Base-by-base conservation (phyloP, 2,888 invertebrate genomes). In the Congeria kusceri region DNA sequence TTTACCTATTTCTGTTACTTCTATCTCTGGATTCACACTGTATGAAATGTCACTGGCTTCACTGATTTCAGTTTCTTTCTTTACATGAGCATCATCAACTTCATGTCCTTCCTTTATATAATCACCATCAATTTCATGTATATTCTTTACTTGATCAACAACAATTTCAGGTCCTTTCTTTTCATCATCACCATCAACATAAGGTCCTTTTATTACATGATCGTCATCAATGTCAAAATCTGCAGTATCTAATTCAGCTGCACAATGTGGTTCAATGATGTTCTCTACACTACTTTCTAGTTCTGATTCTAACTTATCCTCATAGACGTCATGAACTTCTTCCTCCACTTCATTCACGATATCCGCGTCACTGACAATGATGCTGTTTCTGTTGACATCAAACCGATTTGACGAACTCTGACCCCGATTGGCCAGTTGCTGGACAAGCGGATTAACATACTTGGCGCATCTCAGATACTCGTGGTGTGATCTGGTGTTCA, bases 401-500 rank as follows among this genome's bases (percentile, higher is more conserved):
- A 39, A 39, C 39, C 15, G 39, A 39, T 39, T 39, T 39, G 39
- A 39, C 9, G 15, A 15, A 11, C 39, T 39, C 39, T 39, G 39
- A 39, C 39, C 39, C 39, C 11, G 39, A 39, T 39, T 39, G 15
- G 80, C 68, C n/a, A 80, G 59, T 32, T 76, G 72, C 44, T 72
- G 25, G 5, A 70, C 65, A 4, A 80, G 27, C 13, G 77, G 83
- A 32, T 74, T 83, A 25, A 83, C 77, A 47, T 74, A 57, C 58
- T 77, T 79, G 13, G 83, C 83, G 67, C 83, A 83, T 18, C 75
- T 58, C 27, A 83, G 62, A 39, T 83, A 66, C 53, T 77, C 66
- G 25, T 79, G 77, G 66, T 83, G 83, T 9, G 83, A 79, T 11
- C 79, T 74, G n/a, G 68, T 66, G 65, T 83, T 77, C 15, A 83